Base-by-base conservation (phyloP, 1,140 invertebrate genomes). In the Homarus americanus region DNA sequence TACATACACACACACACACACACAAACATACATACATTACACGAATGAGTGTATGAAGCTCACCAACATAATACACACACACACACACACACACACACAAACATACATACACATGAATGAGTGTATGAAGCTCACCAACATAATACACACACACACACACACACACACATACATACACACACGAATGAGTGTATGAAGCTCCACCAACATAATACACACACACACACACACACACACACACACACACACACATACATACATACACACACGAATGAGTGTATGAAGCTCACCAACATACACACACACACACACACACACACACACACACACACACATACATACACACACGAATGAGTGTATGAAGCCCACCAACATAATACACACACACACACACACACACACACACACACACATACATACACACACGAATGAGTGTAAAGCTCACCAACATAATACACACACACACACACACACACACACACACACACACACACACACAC, bases 1-100 rank as follows among this genome's bases (percentile, higher is more conserved):
- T n/a, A n/a, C n/a, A n/a, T n/a, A n/a, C n/a, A n/a, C 34, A 76
- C 73, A 76, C 73, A 76, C 73, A 76, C 73, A 76, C 73, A 76
- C 73, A 76, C 73, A 76, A 28, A 76, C 66, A 72, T 34, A 72
- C 24, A 72, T 40, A 76, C 34, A 38, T 17, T n/a, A 76, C 9
- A 76, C 2, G 15, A 12, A 49, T 7, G n/a, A n/a, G n/a, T n/a
- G n/a, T n/a, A n/a, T n/a, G n/a, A n/a, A n/a, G n/a, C n/a, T n/a
- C n/a, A n/a, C n/a, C n/a, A n/a, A n/a, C n/a, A n/a, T n/a, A n/a
- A n/a, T n/a, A n/a, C 5, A 72, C 5, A 34, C 5, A 72, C 5
- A 72, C 66, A 34, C 66, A 73, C 72, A 73, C 72, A 73, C 72
- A 73, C 72, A 73, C 72, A 73, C 72, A 73, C 72, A 73, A 17